A percentile compares a stretch with the other conserved stretches of the same genome.
phyloP scores from a whole-genome alignment of 1,140 invertebrate genomes.

The Thaumetopoea pityocampa region DNA sequence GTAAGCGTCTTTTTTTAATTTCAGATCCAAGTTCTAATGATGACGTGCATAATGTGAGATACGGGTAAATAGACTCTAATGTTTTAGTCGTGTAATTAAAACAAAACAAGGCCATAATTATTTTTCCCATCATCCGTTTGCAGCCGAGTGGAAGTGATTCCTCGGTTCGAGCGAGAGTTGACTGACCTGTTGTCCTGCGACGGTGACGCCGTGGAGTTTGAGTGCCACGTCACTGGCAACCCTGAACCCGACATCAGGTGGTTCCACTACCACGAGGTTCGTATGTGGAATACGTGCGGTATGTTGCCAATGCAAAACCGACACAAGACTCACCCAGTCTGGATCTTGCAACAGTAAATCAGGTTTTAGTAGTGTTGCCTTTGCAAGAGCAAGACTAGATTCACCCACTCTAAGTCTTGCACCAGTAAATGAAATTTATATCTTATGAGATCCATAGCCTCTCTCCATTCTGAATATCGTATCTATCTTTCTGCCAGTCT shows the following conservation, averaged over 20 bases:
- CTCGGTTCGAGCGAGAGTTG: slow-evolving; percentile 81
- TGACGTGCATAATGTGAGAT: slow-evolving; percentile 55
- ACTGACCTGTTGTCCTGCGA: slow-evolving; percentile 88
- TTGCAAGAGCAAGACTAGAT: no score
- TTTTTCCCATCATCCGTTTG: slow-evolving; percentile 24
- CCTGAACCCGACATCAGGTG: slow-evolving; percentile 84
- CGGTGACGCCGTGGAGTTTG: slow-evolving; percentile 86
- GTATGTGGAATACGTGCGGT: no score
- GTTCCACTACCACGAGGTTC: slow-evolving; percentile 88
- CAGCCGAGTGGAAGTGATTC: slow-evolving; percentile 86
- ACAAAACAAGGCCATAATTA: background rate
- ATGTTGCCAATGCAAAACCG: no score
- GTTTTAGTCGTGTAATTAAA: background rate
- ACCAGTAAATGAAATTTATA: no score
- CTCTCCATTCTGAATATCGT: no score
- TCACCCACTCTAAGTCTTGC: background rate
- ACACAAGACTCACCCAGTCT: no score
- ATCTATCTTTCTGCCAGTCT: no score
- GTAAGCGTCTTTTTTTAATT: slow-evolving; percentile 12
- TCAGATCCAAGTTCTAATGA: slow-evolving; percentile 41
- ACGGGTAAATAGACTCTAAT: slow-evolving; percentile 35
- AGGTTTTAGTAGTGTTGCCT: no score
- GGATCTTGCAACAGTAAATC: no score
- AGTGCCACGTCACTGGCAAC: slow-evolving; percentile 83
- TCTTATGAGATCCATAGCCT: no score